Base-by-base conservation (phyloP, 2,797 vertebrate genomes). In the Crenichthys baileyi region DNA sequence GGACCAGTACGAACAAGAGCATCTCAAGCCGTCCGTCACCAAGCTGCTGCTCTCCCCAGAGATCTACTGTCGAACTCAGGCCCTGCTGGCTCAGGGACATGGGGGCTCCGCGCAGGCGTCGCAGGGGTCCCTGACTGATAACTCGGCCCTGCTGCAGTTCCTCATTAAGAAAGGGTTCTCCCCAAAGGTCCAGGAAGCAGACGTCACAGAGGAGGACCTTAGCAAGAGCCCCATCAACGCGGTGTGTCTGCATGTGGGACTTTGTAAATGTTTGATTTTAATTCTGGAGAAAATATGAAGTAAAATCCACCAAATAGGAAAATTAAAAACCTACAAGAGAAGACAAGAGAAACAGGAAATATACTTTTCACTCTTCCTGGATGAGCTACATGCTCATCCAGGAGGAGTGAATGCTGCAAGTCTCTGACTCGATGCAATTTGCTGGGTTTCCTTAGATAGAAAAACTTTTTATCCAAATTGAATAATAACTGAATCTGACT, bases 1-100 rank as follows among this genome's bases (percentile, higher is more conserved):
- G 0, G 97, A 97, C 93, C 96, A 97, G 90, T 96, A 96, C 53
- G 95, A 95, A 0, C 96, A 97, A 80, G 96, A 96, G 82, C 97
- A 97, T 76, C 93, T 98, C 68, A 97, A 97, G 78, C 96, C 96
- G 0, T 92, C 95, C 0, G 91, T 97, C 73, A 95, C 95, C 15
- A 91, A 94, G 86, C 93, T 97, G 84, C 95, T 98, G 36, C 91
- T 97, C 7, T 97, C 97, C 0, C 93, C 96, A 0, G 96, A 97
- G 81, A 94, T 95, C 77, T 98, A 98, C 95, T 96, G 96, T 90
- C 92, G 94, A 39, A 94, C 92, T 36, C 96, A 96, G 89, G 91
- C 93, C 79, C 92, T 94, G 88, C 92, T 94, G 16, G 87, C 94
- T 41, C 91, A 89, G 76, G 90, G 89, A 0, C 89, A 89, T 0